These are phyloP conservation scores for Lethrus apterus DNA, from an alignment of 1,140 invertebrate species.

Conservation along the genomic window DNA sequence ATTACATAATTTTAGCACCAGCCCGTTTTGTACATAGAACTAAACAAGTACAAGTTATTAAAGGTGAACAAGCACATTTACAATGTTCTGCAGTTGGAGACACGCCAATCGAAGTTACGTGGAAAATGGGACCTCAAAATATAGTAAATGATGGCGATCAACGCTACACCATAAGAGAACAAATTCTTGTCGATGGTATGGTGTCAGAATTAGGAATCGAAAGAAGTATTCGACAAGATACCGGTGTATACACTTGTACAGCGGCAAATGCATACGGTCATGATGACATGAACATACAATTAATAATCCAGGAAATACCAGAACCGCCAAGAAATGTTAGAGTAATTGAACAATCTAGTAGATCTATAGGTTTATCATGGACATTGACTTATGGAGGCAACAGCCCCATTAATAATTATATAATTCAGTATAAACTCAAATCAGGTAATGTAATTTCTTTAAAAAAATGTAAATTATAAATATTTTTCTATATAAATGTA, in stretches of 20 bases:
- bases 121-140: slow-evolving; percentile 58
- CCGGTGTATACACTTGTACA: slow-evolving; percentile 79
- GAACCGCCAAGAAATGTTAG: slow-evolving; percentile 79
- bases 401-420: slow-evolving; percentile 78
- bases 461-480: too few relatives aligned
- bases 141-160: slow-evolving; percentile 60
- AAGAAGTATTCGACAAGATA: slow-evolving; percentile 78
- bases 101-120: slow-evolving; percentile 77
- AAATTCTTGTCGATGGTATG: slow-evolving; percentile 63
- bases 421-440: slow-evolving; percentile 78
- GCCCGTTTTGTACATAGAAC: slow-evolving; percentile 75
- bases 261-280: slow-evolving; percentile 84
- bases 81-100: slow-evolving; percentile 86
- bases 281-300: slow-evolving; percentile 83
- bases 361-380: slow-evolving; percentile 76
- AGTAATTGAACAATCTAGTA: slow-evolving; percentile 72
- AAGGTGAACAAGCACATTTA: slow-evolving; percentile 67
- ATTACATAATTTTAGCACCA: slow-evolving; percentile 53
- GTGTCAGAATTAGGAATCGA: slow-evolving; percentile 73
- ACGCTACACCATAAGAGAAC: slow-evolving; percentile 59
- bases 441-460: slow-evolving; percentile 52
- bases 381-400: slow-evolving; percentile 80
- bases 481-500: too few relatives aligned
- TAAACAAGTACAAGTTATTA: slow-evolving; percentile 65
- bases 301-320: slow-evolving; percentile 86